Evolutionary conservation across 2,113 vertebrate genomes (phyloP), one percentile per base, ranked within the genome.

Genomic region (Sinocyclocheilus maitianheensis): DNA sequence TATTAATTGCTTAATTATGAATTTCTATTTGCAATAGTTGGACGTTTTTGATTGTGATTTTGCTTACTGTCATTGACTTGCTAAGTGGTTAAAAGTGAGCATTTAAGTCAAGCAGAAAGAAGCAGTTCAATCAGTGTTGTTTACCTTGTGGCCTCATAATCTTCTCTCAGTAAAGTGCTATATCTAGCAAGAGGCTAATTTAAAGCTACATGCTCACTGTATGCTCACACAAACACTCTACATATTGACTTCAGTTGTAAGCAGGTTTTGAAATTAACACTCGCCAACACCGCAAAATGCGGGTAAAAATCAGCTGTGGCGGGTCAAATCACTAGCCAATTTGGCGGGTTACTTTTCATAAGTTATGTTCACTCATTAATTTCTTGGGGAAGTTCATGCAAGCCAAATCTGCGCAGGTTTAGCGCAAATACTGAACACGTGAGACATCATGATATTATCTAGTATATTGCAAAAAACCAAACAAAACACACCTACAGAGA

Each of bases 131-230:
- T 58, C 55, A 40, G 53, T 26, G 78, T 69, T 51, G 46, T 82
- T 82, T 30, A 82, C 80, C 80, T 69, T 34, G 7, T 82, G 14
- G 4, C n/a, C 43, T 71, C 46, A 26, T 53, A 82, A 82, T 82
- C 80, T 12, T 67, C 8, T 82, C n/a, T 69, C 24, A 11, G 46
- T 48, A 34, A 82, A 51, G n/a, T 71, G 63, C 43, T 37, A 71
- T 34, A 69, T 26, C 80, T 40, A 82, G 78, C 37, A 46, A 18
- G 12, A 18, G 22, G 14, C 30, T 80, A 26, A 51, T 81, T 67
- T 81, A 46, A 65, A 81, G 78, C 18, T 26, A 55, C 26, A 62
- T 37, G 30, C 58, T 24, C 55, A 26, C 14, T 55, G 51, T 16
- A 20, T 37, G 76, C 76, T 58, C 30, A 55, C 76, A 78, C 76